Base-by-base conservation (phyloP, 2,888 invertebrate species). In the Trachelus stipa region DNA sequence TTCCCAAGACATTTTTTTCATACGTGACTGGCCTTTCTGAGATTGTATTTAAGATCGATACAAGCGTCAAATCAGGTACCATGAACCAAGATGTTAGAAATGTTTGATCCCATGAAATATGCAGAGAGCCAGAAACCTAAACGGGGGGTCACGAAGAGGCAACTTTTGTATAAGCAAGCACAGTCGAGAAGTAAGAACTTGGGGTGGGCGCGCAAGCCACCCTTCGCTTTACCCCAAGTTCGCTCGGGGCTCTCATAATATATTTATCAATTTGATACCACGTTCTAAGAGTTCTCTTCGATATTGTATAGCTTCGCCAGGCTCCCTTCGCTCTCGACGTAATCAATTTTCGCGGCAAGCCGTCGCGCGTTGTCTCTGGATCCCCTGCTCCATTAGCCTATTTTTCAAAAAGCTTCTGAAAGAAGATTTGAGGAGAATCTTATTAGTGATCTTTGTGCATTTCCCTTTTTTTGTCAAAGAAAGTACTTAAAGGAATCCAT, bases 91-190 rank as follows among this genome's bases (percentile, higher is more conserved):
- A 73, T 73, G 76, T 40, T 15, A 35, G 34, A 30, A 37, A 77
- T 77, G 77, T 77, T 77, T 77, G 77, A 75, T 77, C 77, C 68
- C 69, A 77, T 77, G 77, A 77, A 77, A 77, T 77, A 77, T 77
- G 56, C 77, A 77, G 75, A 37, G 77, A 71, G 30, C 34, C 71
- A 34, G 71, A 33, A 71, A 34, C 34, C 31, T 31, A 34, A 71
- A 23, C 30, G 34, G 71, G 23, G 30, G 71, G 34, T 34, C 15
- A 15, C 71, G 71, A 71, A 34, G 34, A 34, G 71, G 71, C 31
- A 31, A 34, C 30, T 71, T 33, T 33, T 71, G 31, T 31, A 71
- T 31, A 23, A 34, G 77, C 69, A 68, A 73, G 73, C 34, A 15
- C 68, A 31, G 68, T 34, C 30, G 77, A 31, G 73, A 30, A 35